A percentile compares a stretch with the other conserved stretches of the same genome.
Conservation (phyloP, 2,113 vertebrate species). For the Psammodynastes pulverulentus region DNA sequence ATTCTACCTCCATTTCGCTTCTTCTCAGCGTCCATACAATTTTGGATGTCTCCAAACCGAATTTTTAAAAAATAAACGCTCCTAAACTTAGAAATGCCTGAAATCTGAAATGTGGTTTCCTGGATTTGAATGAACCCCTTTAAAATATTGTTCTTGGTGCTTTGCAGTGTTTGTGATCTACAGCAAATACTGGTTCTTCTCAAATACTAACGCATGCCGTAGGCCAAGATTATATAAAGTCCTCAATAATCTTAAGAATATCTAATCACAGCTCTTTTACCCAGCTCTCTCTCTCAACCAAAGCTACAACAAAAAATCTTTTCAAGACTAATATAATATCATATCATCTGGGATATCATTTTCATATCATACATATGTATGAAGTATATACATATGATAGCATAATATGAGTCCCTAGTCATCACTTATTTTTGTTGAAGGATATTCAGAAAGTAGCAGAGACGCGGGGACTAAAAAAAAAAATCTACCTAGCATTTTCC, state of each 20-base stretch:
- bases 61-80: background rate
- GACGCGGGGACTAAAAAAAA: background rate
- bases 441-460: background rate
- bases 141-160: background rate
- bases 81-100: background rate
- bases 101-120: constrained; percentile 15
- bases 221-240: constrained; percentile 21
- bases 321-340: constrained; percentile 2
- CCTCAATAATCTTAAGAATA: constrained; percentile 5
- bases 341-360: background rate
- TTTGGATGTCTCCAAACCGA: background rate
- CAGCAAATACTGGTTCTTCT: background rate
- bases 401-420: background rate
- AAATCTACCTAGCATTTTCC: background rate
- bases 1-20: background rate
- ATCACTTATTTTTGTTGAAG: background rate
- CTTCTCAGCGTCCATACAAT: background rate
- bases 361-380: background rate
- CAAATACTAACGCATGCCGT: background rate
- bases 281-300: background rate
- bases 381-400: background rate
- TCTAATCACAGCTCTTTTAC: constrained; percentile 3
- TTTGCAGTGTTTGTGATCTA: background rate
- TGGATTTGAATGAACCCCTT: background rate
- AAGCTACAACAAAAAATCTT: background rate